phyloP scores from a whole-genome alignment of 2,113 vertebrate genomes.

The Illadopsis cleaveri region DNA sequence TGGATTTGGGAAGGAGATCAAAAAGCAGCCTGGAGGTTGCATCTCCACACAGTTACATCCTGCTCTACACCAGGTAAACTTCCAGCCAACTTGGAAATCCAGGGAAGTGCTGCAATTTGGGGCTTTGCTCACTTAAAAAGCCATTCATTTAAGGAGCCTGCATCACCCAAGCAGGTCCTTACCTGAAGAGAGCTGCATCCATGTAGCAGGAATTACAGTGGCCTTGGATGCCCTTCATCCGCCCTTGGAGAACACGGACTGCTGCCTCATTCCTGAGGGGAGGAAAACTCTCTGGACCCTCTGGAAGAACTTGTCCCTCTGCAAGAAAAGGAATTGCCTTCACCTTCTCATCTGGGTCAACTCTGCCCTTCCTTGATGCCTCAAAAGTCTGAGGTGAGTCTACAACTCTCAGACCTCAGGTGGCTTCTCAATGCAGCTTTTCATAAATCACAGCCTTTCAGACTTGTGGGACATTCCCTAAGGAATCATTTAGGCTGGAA shows the following conservation, averaged over 20 bases:
- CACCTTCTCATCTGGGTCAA: not conserved
- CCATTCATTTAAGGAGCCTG: not conserved
- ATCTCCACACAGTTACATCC: not conserved
- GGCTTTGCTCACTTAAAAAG: not conserved
- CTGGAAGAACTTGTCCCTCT: conserved; percentile 6
- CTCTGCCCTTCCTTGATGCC: not conserved
- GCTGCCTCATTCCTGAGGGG: conserved; percentile 76
- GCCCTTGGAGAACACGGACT: conserved; percentile 69
- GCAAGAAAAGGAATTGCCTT: not conserved
- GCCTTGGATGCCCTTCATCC: conserved; percentile 88
- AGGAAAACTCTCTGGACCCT: conserved; percentile 55
- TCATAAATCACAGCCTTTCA: not conserved
- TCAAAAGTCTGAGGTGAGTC: not conserved
- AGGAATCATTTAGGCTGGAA: not conserved
- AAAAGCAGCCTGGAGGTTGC: not conserved
- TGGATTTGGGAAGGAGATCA: not conserved
- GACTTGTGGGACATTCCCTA: not conserved
- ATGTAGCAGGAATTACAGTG: conserved; percentile 93
- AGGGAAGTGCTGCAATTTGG: not conserved
- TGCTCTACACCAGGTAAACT: not conserved
- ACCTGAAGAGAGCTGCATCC: conserved; percentile 89
- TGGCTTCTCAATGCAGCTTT: not conserved
- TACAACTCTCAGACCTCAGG: not conserved
- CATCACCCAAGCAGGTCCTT: not conserved
- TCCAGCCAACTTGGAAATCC: not conserved